A percentile compares a stretch with the other conserved stretches of the same genome.
phyloP scores from a whole-genome alignment of 1,140 invertebrate genomes.

The Teleopsis dalmanni region DNA sequence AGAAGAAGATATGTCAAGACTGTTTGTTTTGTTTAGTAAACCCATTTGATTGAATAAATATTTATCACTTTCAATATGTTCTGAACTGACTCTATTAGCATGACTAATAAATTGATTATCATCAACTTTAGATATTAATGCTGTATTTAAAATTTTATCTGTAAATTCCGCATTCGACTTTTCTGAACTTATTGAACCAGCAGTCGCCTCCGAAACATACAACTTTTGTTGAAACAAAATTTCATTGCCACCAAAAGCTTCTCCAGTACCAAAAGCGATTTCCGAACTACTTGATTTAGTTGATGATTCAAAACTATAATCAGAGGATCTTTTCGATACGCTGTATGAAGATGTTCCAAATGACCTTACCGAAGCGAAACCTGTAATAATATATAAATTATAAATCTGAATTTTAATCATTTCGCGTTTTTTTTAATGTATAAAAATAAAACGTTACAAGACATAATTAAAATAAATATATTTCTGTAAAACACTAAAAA shows the following conservation, averaged over 20 bases:
- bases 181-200: too few species aligned
- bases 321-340: slow-evolving; percentile 52
- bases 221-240: too few species aligned
- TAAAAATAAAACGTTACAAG: not conserved
- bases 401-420: not conserved
- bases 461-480: not conserved
- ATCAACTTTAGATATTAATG: slow-evolving; percentile 14
- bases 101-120: too few species aligned
- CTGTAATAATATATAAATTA: slow-evolving; percentile 45
- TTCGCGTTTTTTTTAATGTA: not conserved
- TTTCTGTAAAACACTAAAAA: too few species aligned
- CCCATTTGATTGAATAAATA: slow-evolving; percentile 6
- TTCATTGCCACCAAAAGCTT: slow-evolving; percentile 4
- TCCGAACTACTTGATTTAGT: slow-evolving; percentile 36
- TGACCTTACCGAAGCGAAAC: slow-evolving; percentile 66
- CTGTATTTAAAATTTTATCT: slow-evolving; percentile 23
- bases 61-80: slow-evolving; percentile 10
- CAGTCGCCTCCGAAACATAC: not conserved
- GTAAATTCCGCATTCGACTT: too few species aligned
- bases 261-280: slow-evolving; percentile 3
- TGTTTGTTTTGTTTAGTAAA: slow-evolving; percentile 9
- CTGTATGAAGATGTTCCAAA: slow-evolving; percentile 55
- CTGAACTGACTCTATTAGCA: slow-evolving; percentile 1
- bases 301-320: slow-evolving; percentile 50
- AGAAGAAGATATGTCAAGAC: slow-evolving; percentile 11